Base-by-base conservation (phyloP, 2,888 invertebrate genomes). In the Latrodectus elegans region DNA sequence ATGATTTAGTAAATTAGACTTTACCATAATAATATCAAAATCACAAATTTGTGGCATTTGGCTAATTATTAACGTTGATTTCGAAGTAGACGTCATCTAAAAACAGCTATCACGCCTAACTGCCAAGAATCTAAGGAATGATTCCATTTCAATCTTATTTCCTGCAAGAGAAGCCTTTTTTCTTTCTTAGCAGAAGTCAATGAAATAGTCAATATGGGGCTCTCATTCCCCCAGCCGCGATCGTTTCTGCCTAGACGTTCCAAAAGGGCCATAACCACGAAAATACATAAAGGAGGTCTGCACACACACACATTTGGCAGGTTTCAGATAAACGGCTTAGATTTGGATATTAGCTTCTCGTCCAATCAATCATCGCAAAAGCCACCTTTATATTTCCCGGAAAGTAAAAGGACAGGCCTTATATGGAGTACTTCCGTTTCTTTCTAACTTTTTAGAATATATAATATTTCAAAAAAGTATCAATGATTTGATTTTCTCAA, bases 291-390 rank as follows among this genome's bases (percentile, higher is more conserved):
- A 81, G 53, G 67, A 73, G 15, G 10, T 22, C 26, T 81, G 81
- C 52, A 52, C n/a, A n/a, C n/a, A n/a, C n/a, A n/a, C n/a, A n/a
- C n/a, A n/a, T 22, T 51, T 81, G 81, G 73, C 81, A 70, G 75
- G 55, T 75, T 75, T 38, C 53, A 82, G 75, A 75, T 82, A 60
- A 75, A 82, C 82, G 60, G 74, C 75, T 75, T 60, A 75, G 74
- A 75, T 82, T 82, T 82, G 82, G 67, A 82, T 82, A 82, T 82
- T 82, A 75, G 82, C 65, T 74, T 67, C 55, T 53, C 52, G 60
- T 52, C n/a, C 68, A 75, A 82, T 82, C 82, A 74, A 82, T 82
- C 82, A 75, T 67, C 67, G n/a, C 11, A 38, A 74, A 74, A 74
- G 74, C 55, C 68, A 51, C 55, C 68, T 22, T 53, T 15, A 60